Percentiles rank a stretch among this genome's conserved stretches.
These are phyloP conservation scores for Pterocles orientalis DNA, from an alignment of 2,113 vertebrate genomes.

Conservation along the genomic window DNA sequence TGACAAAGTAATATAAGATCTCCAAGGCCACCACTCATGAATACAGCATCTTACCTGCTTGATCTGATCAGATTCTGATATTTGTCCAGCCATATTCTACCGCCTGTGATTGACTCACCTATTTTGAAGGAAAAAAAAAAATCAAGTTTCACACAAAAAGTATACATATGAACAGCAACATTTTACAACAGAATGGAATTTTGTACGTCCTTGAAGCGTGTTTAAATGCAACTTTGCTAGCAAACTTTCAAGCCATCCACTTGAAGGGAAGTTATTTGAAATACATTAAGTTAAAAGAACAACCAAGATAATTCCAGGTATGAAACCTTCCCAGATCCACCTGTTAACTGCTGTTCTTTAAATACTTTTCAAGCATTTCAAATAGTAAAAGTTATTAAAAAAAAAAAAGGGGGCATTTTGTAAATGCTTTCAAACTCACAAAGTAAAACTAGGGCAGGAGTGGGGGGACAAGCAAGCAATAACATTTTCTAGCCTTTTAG, in stretches of 20 bases:
- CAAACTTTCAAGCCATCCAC: neutral
- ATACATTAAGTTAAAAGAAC: neutral
- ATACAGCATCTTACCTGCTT: slow-evolving; percentile 87
- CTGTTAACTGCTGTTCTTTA: neutral
- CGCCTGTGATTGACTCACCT: slow-evolving; percentile 49
- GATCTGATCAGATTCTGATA: slow-evolving; percentile 93
- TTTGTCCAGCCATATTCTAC: slow-evolving; percentile 86
- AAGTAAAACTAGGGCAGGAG: neutral
- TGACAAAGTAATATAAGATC: neutral
- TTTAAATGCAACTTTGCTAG: neutral
- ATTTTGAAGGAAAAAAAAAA: slow-evolving; percentile 8
- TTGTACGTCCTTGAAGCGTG: fast-evolving
- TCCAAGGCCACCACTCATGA: neutral
- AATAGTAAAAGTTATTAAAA: neutral
- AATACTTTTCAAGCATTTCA: neutral
- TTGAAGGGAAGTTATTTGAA: neutral
- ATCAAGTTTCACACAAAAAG: neutral
- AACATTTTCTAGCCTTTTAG: neutral
- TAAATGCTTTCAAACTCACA: neutral
- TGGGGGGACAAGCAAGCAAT: neutral
- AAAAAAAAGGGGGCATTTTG: neutral
- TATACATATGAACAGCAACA: neutral
- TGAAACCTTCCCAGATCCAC: neutral
- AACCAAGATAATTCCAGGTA: neutral
- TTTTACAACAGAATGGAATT: neutral